Evolutionary conservation across 2,113 vertebrate genomes (phyloP), one percentile per base, ranked within the genome.

Genomic region (Plotosus lineatus): DNA sequence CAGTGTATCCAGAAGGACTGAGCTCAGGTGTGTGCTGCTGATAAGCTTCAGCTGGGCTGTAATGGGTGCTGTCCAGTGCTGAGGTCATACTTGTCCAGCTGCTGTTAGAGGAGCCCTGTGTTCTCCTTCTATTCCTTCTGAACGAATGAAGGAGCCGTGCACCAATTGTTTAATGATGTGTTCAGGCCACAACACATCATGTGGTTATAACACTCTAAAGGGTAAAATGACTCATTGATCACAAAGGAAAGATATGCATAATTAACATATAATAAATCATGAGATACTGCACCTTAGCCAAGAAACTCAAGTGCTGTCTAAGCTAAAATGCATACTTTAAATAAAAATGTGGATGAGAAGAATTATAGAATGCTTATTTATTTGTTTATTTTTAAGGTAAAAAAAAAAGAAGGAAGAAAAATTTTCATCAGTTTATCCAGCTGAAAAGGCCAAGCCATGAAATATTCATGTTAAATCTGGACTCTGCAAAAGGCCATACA

Each of bases 31-130:
- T 83, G 56, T 63, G 80, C 38, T 51, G 81, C 75, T 85, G 84
- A 85, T 85, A 81, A 85, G 81, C 74, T 85, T 82, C 84, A 85
- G 84, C 84, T 83, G 84, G 84, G 56, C 81, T 77, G 44, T 83
- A 83, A 83, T 85, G 65, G 55, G 40, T 73, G 65, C 77, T 77
- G 82, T 83, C 81, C 81, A 83, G 81, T 51, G 46, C 84, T 48
- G 55, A 76, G 84, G 81, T 85, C 84, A 81, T 36, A 55, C 50
- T 83, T n/a, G 68, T 77, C 74, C 84, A 83, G 81, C 81, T 83
- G 84, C 33, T 66, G 73, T 60, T 60, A 40, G 50, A 74, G 60
- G 28, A 77, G 55, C 42, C 42, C 56, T 7, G 42, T 61, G 55
- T 28, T 55, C 31, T 23, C 78, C 71, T 63, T 26, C 46, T 53